phyloP scores from a whole-genome alignment of 2,113 vertebrate species.

The Rhadina sibilatrix region DNA sequence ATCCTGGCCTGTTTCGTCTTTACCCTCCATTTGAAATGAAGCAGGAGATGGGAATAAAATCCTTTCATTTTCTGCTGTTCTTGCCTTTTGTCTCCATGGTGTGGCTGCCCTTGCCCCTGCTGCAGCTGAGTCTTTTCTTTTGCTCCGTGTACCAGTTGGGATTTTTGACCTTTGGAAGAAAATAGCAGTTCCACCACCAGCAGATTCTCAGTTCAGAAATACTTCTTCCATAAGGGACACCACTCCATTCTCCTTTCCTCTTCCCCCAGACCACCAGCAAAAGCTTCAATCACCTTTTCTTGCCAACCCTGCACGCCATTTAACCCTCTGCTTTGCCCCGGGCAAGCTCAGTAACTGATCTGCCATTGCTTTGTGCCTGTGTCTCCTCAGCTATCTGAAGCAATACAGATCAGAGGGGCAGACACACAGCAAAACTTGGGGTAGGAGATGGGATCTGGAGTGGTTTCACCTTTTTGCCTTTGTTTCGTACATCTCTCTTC shows the following conservation, averaged over 20 bases:
- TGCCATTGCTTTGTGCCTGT: background rate
- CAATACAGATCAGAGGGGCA: background rate
- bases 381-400: background rate
- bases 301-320: background rate
- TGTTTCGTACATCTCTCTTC: fast-evolving
- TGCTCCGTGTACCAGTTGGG: background rate
- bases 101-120: background rate
- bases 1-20: background rate
- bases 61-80: background rate
- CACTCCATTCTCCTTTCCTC: background rate
- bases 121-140: background rate
- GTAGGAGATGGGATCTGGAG: background rate
- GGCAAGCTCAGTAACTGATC: background rate
- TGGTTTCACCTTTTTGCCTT: background rate
- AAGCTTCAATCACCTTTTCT: background rate
- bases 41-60: background rate
- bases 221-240: background rate
- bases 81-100: background rate
- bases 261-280: background rate
- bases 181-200: background rate
- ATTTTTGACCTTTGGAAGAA: slow-evolving; percentile 21
- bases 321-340: background rate
- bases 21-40: background rate
- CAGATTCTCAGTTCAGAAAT: slow-evolving; percentile 11
- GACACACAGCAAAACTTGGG: background rate